phyloP scores from a whole-genome alignment of 2,888 invertebrate genomes.

The Ornithoptera priamus region DNA sequence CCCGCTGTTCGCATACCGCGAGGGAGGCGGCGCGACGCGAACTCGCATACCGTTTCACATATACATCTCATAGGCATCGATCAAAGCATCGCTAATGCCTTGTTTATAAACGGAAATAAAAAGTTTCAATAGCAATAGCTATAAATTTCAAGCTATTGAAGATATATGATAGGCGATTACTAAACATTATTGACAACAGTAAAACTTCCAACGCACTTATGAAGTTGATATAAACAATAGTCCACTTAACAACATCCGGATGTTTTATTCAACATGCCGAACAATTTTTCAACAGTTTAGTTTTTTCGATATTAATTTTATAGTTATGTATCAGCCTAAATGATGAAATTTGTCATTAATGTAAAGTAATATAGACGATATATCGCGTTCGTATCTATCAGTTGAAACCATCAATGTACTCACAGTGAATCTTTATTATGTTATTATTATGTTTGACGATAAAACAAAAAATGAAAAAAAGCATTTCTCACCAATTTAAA shows the following conservation, averaged over 20 bases:
- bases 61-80: constrained; percentile 32
- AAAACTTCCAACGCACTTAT: neutral
- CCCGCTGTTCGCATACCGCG: constrained; percentile 57
- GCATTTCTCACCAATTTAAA: too few species aligned
- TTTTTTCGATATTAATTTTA: too few species aligned
- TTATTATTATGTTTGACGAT: too few species aligned
- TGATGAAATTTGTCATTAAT: too few species aligned
- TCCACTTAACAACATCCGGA: constrained; percentile 1
- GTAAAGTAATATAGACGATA: too few species aligned
- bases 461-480: too few species aligned
- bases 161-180: neutral
- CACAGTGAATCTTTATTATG: too few species aligned
- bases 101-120: constrained; percentile 21
- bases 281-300: neutral
- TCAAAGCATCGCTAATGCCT: neutral
- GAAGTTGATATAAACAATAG: neutral
- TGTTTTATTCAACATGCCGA: neutral
- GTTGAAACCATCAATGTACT: too few species aligned
- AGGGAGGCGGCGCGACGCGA: constrained; percentile 62
- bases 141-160: neutral
- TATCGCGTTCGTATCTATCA: too few species aligned
- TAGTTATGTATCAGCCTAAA: too few species aligned
- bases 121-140: constrained; percentile 5
- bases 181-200: neutral
- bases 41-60: constrained; percentile 75